Conservation (phyloP, 2,888 invertebrate genomes). For the Lottia gigantea region DNA sequence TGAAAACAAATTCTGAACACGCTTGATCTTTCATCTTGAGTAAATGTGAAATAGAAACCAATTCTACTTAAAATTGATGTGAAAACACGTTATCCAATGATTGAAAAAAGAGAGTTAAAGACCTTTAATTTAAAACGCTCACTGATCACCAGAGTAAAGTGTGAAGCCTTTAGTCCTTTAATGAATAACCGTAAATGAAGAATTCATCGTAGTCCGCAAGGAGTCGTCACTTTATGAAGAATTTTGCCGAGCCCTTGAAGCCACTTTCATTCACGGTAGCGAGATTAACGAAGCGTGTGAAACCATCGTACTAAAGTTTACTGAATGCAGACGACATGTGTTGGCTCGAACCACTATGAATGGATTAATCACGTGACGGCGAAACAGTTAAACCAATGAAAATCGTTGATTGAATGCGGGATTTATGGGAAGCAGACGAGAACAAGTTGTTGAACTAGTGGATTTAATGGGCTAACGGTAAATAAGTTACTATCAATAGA, state of each 20-base stretch:
- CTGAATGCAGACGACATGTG: slow-evolving; percentile 11
- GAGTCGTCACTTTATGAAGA: slow-evolving; percentile 12
- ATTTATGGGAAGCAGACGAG: too few species aligned
- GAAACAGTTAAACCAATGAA: not conserved
- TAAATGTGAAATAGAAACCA: slow-evolving; percentile 9
- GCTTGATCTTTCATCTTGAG: slow-evolving; percentile 37
- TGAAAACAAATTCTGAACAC: slow-evolving; percentile 39
- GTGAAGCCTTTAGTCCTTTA: too few species aligned
- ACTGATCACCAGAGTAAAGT: too few species aligned
- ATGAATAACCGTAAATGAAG: too few species aligned
- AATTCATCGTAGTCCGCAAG: not conserved
- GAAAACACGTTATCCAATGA: slow-evolving; percentile 7
- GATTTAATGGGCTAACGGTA: too few species aligned
- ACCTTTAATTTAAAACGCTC: too few species aligned
- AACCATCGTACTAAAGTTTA: slow-evolving; percentile 9
- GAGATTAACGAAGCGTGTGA: slow-evolving; percentile 12
- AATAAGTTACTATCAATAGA: too few species aligned
- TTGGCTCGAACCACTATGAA: slow-evolving; percentile 16
- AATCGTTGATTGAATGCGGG: not conserved
- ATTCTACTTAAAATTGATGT: not conserved
- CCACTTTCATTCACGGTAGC: slow-evolving; percentile 14
- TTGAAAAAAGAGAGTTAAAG: too few species aligned
- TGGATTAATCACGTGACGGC: slow-evolving; percentile 17
- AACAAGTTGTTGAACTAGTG: too few species aligned
- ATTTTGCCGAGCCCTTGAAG: slow-evolving; percentile 1